Evolutionary conservation across 1,140 invertebrate species (phyloP).

Genomic region (Trichogramma pretiosum): DNA sequence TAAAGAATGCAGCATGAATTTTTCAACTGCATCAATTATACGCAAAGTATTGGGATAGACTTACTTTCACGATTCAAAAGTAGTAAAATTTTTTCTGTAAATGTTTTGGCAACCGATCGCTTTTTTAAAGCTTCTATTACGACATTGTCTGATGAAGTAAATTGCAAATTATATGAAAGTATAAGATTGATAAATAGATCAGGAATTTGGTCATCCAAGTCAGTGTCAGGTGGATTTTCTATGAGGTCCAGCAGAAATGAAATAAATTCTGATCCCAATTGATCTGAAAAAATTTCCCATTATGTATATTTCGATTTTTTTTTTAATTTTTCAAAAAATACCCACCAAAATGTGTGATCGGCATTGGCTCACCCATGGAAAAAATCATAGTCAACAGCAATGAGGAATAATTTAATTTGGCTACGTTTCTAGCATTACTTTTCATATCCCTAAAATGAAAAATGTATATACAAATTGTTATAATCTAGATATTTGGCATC

Average conservation of each 20-base stretch:
- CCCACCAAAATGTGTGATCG: conserved; percentile 60
- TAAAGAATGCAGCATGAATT: not conserved
- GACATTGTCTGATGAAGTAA: conserved; percentile 60
- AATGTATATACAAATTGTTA: not conserved
- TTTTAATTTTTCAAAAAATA: conserved; percentile 1
- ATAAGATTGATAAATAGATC: conserved; percentile 77
- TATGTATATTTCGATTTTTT: not conserved
- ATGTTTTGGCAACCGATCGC: conserved; percentile 65
- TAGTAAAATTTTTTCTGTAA: conserved; percentile 81
- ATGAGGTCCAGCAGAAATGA: conserved; percentile 70
- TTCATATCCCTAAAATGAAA: conserved; percentile 54
- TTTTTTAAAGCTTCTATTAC: conserved; percentile 66
- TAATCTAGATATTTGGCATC: conserved; percentile 20
- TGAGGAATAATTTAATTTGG: conserved; percentile 65
- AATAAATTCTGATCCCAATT: conserved; percentile 71
- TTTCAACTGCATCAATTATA: not conserved
- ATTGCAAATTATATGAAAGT: conserved; percentile 83
- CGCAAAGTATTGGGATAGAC: conserved; percentile 3
- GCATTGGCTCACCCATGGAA: conserved; percentile 79
- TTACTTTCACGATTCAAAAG: conserved; percentile 84
- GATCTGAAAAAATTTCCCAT: conserved; percentile 51
- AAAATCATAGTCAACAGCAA: conserved; percentile 76
- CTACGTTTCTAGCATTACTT: conserved; percentile 60
- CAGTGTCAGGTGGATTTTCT: conserved; percentile 66
- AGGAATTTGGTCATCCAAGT: conserved; percentile 68